These are phyloP conservation scores for Philaethria dido DNA, from an alignment of 2,888 invertebrate genomes.

Conservation along the genomic window DNA sequence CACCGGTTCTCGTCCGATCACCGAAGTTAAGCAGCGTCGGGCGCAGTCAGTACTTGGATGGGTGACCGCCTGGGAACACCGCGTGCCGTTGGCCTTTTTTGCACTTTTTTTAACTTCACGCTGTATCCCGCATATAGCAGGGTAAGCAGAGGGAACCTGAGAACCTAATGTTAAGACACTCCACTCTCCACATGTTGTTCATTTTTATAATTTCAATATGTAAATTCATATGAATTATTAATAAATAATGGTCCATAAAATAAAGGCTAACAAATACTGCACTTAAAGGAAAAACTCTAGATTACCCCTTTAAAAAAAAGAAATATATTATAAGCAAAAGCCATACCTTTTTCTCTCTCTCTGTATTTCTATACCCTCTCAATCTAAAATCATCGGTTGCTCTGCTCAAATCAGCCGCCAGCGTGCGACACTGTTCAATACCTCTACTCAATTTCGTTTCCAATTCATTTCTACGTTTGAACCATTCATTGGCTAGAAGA, in stretches of 20 bases:
- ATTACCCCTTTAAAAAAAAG: too few relatives aligned
- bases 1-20: slow-evolving; percentile 51
- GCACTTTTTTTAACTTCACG: too few relatives aligned
- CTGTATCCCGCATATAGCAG: too few relatives aligned
- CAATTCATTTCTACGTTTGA: slow-evolving; percentile 78
- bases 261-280: too few relatives aligned
- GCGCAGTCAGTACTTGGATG: slow-evolving; percentile 68
- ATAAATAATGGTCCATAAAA: too few relatives aligned
- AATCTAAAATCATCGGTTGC: slow-evolving; percentile 84
- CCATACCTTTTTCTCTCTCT: slow-evolving; percentile 80
- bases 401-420: slow-evolving; percentile 84
- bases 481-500: slow-evolving; percentile 83
- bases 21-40: slow-evolving; percentile 59
- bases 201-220: too few relatives aligned
- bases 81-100: slow-evolving; percentile 41
- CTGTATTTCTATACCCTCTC: slow-evolving; percentile 76
- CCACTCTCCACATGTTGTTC: too few relatives aligned
- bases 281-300: too few relatives aligned
- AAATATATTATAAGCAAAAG: not conserved
- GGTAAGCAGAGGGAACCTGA: too few relatives aligned
- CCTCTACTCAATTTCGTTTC: slow-evolving; percentile 83
- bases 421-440: slow-evolving; percentile 84
- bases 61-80: slow-evolving; percentile 67
- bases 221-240: too few relatives aligned
- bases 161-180: too few relatives aligned